Conservation (phyloP, 2,113 vertebrate species). For the Sciurus niger region DNA sequence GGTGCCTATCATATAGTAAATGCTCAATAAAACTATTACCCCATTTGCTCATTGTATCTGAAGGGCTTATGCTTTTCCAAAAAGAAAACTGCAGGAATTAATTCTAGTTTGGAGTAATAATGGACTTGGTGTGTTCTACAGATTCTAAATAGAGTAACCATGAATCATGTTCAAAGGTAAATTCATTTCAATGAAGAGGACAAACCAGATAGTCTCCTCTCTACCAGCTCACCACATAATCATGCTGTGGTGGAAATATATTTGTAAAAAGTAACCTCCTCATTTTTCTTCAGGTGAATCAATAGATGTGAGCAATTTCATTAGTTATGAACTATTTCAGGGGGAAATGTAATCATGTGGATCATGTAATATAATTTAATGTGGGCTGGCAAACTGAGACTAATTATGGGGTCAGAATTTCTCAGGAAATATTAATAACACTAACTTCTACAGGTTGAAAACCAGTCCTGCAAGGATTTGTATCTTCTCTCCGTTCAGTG, state of each 20-base stretch:
- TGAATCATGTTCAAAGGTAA: conserved; percentile 51
- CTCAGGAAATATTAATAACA: neutral
- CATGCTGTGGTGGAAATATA: conserved; percentile 19
- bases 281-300: conserved; percentile 60
- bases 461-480: neutral
- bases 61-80: neutral
- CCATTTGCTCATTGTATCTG: rapidly evolving
- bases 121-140: neutral
- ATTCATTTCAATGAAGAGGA: conserved; percentile 53
- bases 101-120: conserved; percentile 9
- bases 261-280: neutral
- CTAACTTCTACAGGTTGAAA: neutral
- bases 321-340: conserved; percentile 32
- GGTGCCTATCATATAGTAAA: neutral
- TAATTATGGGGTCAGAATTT: neutral
- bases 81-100: neutral
- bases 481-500: neutral
- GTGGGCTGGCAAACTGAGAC: neutral
- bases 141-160: neutral
- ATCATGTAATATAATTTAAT: neutral
- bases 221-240: conserved; percentile 27
- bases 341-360: neutral
- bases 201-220: conserved; percentile 7
- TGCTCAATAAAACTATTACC: neutral
- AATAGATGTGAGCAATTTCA: conserved; percentile 33